Base-by-base conservation (phyloP, 2,797 vertebrate genomes). In the Channallabes apus region DNA sequence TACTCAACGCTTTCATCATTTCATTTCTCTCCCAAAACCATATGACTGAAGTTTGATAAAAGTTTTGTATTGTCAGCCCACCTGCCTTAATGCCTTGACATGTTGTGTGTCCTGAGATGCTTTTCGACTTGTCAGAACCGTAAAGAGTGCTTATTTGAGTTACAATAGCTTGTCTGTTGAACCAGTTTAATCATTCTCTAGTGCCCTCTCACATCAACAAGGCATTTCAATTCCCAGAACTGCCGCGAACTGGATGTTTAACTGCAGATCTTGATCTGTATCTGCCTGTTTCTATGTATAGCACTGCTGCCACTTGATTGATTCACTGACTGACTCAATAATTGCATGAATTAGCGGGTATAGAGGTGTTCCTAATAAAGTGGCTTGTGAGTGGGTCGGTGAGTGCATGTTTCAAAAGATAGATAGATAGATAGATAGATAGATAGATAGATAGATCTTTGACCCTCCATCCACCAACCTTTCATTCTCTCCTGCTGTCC, bases 401-500 rank as follows among this genome's bases (percentile, higher is more conserved):
- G n/a, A 56, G 15, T 51, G 24, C n/a, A 27, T n/a, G 51, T 41
- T 46, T 46, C 24, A 9, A 72, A 3, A 18, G 51, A 76, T 20
- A 56, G 71, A 73, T 51, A n/a, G 41, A 76, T 56, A 76, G 46
- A 76, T 56, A 32, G 46, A 76, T 32, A 29, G 51, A 76, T 73
- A 29, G 51, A 76, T 76, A 35, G 73, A 76, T 58, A 29, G 61
- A 92, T 46, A 82, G 86, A 84, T 64, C 38, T 22, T 14, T 29
- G 11, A 59, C 84, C 12, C 20, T 14, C 17, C 2, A 12, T 17
- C 20, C 65, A 68, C 73, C 59, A 79, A 62, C n/a, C 79, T 54
- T 76, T 76, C 75, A 79, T 77, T 86, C 35, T 84, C 93, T 94
- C 85, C 87, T 67, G 80, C 83, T 95, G 91, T 90, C 84, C 90